These are phyloP conservation scores for Stylophora pistillata DNA, from an alignment of 64 coral and sea anemone genomes.

Conservation along the genomic window DNA sequence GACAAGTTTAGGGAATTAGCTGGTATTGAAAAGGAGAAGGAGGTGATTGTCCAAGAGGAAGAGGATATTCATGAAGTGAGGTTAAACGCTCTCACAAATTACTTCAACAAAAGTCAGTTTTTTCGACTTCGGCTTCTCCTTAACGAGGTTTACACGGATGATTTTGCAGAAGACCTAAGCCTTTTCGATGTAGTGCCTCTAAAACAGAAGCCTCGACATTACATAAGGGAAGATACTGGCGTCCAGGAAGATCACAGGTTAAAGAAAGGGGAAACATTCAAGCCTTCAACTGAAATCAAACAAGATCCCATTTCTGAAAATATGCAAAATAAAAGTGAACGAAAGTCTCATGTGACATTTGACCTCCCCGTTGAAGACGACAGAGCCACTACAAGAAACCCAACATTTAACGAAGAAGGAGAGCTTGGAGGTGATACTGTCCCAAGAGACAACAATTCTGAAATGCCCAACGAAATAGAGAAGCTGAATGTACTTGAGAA, in stretches of 20 bases:
- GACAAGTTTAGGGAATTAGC: slow-evolving; percentile 36
- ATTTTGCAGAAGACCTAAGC: slow-evolving; percentile 41
- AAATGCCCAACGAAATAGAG: neutral
- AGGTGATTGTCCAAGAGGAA: neutral
- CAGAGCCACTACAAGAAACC: neutral
- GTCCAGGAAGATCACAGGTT: neutral
- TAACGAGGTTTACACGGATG: slow-evolving; percentile 57
- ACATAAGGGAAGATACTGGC: neutral
- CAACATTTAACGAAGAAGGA: too few relatives aligned
- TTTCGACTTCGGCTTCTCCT: slow-evolving; percentile 31
- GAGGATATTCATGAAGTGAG: slow-evolving; percentile 38
- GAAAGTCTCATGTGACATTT: neutral
- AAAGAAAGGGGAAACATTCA: neutral
- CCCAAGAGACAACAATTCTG: neutral
- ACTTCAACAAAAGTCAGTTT: slow-evolving; percentile 58
- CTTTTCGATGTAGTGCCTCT: neutral
- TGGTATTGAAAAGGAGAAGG: slow-evolving; percentile 35
- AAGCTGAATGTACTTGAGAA: slow-evolving; percentile 15
- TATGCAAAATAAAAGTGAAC: neutral
- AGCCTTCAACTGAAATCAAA: too few relatives aligned
- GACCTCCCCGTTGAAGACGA: neutral
- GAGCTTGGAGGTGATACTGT: too few relatives aligned
- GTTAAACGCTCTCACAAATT: slow-evolving; percentile 48
- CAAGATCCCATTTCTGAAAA: neutral
- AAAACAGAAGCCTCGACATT: too few relatives aligned